Conservation (phyloP, 2,113 vertebrate species). For the Lamprologus ornatipinnis region DNA sequence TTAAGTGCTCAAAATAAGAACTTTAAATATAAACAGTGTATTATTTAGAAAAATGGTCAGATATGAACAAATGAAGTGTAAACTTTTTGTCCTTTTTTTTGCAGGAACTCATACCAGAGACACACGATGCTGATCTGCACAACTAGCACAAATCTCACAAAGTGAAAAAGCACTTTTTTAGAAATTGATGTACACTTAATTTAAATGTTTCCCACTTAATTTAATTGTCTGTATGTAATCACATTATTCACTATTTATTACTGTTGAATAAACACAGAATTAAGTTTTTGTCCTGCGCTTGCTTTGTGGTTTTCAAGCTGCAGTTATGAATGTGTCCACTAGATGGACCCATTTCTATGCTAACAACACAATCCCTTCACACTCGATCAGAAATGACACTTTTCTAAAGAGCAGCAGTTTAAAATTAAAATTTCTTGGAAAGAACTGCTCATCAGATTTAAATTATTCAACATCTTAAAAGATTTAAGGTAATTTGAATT, state of each 20-base stretch:
- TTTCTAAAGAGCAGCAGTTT: background rate
- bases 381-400: fast-evolving
- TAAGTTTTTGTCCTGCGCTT: background rate
- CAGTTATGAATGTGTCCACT: background rate
- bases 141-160: constrained; percentile 34
- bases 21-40: background rate
- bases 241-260: constrained; percentile 60
- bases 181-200: background rate
- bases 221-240: constrained; percentile 12
- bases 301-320: background rate
- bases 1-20: background rate
- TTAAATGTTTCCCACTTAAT: constrained; percentile 19
- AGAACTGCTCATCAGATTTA: background rate
- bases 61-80: background rate
- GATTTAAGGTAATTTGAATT: background rate
- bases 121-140: constrained; percentile 64
- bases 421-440: background rate
- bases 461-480: background rate
- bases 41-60: background rate
- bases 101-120: constrained; percentile 62
- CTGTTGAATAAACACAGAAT: constrained; percentile 52
- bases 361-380: background rate
- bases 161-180: constrained; percentile 26
- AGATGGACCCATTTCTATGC: constrained; percentile 13
- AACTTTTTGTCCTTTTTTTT: background rate